Percentiles rank a stretch among this genome's conserved stretches.
phyloP scores from a whole-genome alignment of 2,888 invertebrate genomes.

The Fragum sueziense region DNA sequence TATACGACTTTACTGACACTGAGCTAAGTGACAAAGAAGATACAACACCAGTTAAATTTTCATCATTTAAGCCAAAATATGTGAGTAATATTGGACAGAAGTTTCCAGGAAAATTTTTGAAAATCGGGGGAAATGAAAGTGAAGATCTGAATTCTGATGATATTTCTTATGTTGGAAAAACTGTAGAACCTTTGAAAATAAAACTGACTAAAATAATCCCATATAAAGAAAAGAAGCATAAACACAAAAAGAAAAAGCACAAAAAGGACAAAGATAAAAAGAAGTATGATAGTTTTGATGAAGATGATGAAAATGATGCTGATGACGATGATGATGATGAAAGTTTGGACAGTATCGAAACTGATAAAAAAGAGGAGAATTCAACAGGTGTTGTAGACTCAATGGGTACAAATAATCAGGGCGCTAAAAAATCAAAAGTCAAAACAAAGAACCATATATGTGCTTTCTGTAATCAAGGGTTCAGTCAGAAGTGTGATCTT shows the following conservation, averaged over 20 bases:
- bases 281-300: slow-evolving; percentile 11
- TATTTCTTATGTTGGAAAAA: slow-evolving; percentile 49
- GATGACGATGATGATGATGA: not conserved
- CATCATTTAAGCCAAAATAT: slow-evolving; percentile 55
- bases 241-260: slow-evolving; percentile 58
- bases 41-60: slow-evolving; percentile 33
- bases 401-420: slow-evolving; percentile 1
- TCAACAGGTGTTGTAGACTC: slow-evolving; percentile 25
- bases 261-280: slow-evolving; percentile 51
- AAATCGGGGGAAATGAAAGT: not conserved
- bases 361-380: slow-evolving; percentile 14
- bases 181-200: slow-evolving; percentile 60
- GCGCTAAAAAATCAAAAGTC: slow-evolving; percentile 33
- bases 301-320: not conserved
- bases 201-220: slow-evolving; percentile 57
- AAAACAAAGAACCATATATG: slow-evolving; percentile 59
- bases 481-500: slow-evolving; percentile 58
- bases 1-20: slow-evolving; percentile 57
- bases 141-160: slow-evolving; percentile 26
- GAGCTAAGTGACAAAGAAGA: slow-evolving; percentile 57
- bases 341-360: slow-evolving; percentile 3
- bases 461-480: slow-evolving; percentile 55
- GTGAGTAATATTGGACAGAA: slow-evolving; percentile 46
- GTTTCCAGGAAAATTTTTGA: slow-evolving; percentile 44
- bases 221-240: slow-evolving; percentile 56